A percentile compares a stretch with the other conserved stretches of the same genome.
phyloP scores from a whole-genome alignment of 2,797 vertebrate genomes.

The Coccyzus lansbergi region DNA sequence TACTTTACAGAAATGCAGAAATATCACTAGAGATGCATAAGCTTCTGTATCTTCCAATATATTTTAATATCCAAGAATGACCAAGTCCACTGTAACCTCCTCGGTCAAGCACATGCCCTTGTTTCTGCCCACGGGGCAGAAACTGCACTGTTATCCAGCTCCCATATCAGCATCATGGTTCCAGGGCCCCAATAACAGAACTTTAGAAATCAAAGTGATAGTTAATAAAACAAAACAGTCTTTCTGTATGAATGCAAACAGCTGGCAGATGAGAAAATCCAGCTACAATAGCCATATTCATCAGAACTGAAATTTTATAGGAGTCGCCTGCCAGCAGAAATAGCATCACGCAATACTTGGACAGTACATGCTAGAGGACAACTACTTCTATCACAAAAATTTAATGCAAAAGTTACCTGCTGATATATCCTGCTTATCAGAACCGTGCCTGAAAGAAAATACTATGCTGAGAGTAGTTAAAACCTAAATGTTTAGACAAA shows the following conservation, averaged over 20 bases:
- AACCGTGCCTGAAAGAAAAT: neutral
- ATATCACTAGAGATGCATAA: neutral
- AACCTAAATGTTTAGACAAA: neutral
- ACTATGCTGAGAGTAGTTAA: neutral
- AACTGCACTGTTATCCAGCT: neutral
- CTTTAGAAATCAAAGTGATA: neutral
- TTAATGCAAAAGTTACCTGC: neutral
- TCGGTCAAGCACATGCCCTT: neutral
- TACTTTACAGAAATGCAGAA: neutral
- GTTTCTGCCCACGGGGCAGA: neutral
- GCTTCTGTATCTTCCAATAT: neutral
- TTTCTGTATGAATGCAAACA: neutral
- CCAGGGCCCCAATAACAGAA: neutral
- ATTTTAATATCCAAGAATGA: neutral
- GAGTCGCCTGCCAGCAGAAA: neutral
- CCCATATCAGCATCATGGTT: neutral
- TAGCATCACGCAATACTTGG: neutral
- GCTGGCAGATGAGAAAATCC: neutral
- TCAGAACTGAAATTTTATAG: neutral
- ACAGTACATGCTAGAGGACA: neutral
- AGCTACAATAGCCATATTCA: neutral
- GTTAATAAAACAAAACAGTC: neutral
- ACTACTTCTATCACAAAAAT: neutral
- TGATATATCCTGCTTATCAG: neutral
- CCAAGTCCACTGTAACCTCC: neutral